Conservation (phyloP, 2,888 invertebrate species). For the Mantis religiosa region DNA sequence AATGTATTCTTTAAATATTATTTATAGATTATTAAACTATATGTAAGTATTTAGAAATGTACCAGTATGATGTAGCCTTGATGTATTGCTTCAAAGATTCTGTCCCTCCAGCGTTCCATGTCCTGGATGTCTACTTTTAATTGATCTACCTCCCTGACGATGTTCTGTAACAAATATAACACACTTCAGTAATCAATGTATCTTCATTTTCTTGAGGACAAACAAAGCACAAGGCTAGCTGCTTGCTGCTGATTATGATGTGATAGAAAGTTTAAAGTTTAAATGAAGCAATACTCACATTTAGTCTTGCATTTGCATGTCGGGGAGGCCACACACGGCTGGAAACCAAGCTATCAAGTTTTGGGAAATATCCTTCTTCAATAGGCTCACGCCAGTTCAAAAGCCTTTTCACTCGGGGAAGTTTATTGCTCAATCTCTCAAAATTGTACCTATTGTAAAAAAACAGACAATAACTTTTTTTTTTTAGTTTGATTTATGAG, state of each 20-base stretch:
- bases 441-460: constrained; percentile 38
- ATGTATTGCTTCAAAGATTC: constrained; percentile 43
- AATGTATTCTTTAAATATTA: no score
- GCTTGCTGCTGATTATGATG: no score
- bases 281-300: constrained; percentile 19
- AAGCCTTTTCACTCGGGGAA: constrained; percentile 36
- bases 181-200: not conserved
- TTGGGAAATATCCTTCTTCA: constrained; percentile 41
- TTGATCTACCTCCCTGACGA: constrained; percentile 33
- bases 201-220: no score
- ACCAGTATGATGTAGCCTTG: constrained; percentile 33
- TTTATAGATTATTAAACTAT: no score
- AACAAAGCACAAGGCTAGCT: no score
- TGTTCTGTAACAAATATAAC: constrained; percentile 24
- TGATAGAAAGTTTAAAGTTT: not conserved
- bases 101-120: constrained; percentile 41
- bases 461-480: no score
- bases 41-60: not conserved
- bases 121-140: constrained; percentile 37
- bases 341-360: constrained; percentile 43
- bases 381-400: constrained; percentile 37
- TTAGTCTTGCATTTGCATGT: constrained; percentile 31
- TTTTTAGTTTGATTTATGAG: no score
- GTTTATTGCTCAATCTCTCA: constrained; percentile 39
- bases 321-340: constrained; percentile 36